Percentiles rank a stretch among this genome's conserved stretches.
Evolutionary conservation across 2,888 invertebrate species (phyloP).

Genomic region (Alsophila aescularia): DNA sequence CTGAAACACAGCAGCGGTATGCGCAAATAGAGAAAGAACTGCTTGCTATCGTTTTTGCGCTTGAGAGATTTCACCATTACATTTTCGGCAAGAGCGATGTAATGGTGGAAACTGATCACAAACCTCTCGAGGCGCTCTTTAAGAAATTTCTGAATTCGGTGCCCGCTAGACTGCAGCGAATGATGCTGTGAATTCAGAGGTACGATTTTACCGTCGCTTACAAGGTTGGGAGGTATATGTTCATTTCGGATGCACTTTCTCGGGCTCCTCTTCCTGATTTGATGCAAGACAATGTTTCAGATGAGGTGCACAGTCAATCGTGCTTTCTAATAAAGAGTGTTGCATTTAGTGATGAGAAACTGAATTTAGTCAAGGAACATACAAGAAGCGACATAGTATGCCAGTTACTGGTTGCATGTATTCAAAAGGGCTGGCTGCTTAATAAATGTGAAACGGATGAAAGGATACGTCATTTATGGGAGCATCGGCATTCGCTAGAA

Average conservation of each 20-base stretch:
- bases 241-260: too few relatives aligned
- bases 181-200: too few relatives aligned
- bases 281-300: too few relatives aligned
- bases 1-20: conserved; percentile 33
- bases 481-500: background rate
- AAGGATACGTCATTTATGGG: background rate
- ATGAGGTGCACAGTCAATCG: conserved; percentile 1
- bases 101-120: conserved; percentile 42
- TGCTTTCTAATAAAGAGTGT: conserved; percentile 32
- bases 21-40: conserved; percentile 48
- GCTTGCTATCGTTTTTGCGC: conserved; percentile 43
- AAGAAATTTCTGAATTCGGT: conserved; percentile 31
- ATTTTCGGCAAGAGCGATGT: conserved; percentile 38
- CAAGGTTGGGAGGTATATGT: too few relatives aligned
- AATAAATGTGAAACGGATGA: too few relatives aligned
- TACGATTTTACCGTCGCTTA: too few relatives aligned
- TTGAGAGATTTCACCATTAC: conserved; percentile 42
- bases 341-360: conserved; percentile 21
- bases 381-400: background rate
- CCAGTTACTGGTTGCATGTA: too few relatives aligned
- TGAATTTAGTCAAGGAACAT: conserved; percentile 1
- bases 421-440: too few relatives aligned
- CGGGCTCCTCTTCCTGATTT: too few relatives aligned
- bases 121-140: conserved; percentile 41
- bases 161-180: too few relatives aligned